Evolutionary conservation across 2,888 invertebrate species (phyloP), one percentile per base, ranked within the genome.

Genomic region (Patella ulyssiponensis): DNA sequence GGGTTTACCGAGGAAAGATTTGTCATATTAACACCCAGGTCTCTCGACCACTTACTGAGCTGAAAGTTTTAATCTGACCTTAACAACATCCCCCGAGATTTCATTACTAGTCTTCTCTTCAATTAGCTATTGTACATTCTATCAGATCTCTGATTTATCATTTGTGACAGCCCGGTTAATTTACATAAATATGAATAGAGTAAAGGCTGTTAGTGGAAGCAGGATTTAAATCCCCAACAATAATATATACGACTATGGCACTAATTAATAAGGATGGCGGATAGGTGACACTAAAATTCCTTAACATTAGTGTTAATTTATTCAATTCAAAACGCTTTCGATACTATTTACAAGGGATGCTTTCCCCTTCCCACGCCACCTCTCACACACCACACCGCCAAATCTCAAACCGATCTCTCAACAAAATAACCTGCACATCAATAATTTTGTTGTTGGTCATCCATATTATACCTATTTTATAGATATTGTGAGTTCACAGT

Each of bases 161-260:
- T 23, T 20, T 17, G 11, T 64, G 64, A 64, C 64, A 20, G 23
- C 20, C 23, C 64, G 11, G 20, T 9, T 20, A 14, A 64, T 64
- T 64, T 64, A 23, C 64, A 64, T 64, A 64, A 64, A 23, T 64
- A 23, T 64, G 64, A 64, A 64, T 64, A 64, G 64, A 3, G 23
- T 23, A 12, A 23, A 3, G 23, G 23, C 23, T 12, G 20, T 64
- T 23, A 23, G 15, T 64, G 23, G 9, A 64, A 23, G 23, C 23
- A 2, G n/a, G 44, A 44, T 64, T 23, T 64, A 23, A 20, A 20
- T 23, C 11, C 14, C 11, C 23, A 23, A 64, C 20, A 64, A 64
- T 64, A 64, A 23, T 64, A 64, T 64, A 64, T 64, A 23, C 64
- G 4, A 20, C 12, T 23, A 64, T 64, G 64, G 64, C 64, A 64